Evolutionary conservation across 2,797 vertebrate genomes (phyloP).

Genomic region (Sardinella longiceps): DNA sequence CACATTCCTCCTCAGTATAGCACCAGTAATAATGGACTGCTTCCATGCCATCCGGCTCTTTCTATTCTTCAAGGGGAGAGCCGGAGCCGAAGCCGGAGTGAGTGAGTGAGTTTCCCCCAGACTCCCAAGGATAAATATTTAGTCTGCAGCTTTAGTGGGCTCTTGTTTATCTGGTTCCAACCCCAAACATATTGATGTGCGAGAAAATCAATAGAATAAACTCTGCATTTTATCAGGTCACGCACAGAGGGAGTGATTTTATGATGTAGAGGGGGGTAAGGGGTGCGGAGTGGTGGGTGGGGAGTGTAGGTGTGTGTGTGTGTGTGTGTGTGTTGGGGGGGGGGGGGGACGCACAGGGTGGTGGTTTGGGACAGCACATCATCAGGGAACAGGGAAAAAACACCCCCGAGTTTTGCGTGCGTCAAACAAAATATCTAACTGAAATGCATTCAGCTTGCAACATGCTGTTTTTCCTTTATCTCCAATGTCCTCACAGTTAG

Average conservation of each 20-base stretch:
- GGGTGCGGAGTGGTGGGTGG: too few species aligned
- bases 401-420: background rate
- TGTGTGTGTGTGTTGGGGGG: too few species aligned
- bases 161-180: background rate
- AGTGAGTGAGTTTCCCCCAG: background rate
- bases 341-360: too few species aligned
- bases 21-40: background rate
- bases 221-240: background rate
- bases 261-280: background rate
- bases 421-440: background rate
- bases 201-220: constrained; percentile 8
- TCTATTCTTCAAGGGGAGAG: background rate
- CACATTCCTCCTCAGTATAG: background rate
- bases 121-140: constrained; percentile 13
- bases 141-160: constrained; percentile 5
- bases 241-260: background rate
- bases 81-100: background rate
- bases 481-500: constrained; percentile 3
- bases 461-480: background rate
- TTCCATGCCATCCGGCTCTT: background rate
- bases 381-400: background rate
- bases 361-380: background rate
- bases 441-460: background rate
- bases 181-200: constrained; percentile 13
- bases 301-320: too few species aligned